phyloP scores from a whole-genome alignment of 2,797 vertebrate genomes.

The Hirundo rustica region DNA sequence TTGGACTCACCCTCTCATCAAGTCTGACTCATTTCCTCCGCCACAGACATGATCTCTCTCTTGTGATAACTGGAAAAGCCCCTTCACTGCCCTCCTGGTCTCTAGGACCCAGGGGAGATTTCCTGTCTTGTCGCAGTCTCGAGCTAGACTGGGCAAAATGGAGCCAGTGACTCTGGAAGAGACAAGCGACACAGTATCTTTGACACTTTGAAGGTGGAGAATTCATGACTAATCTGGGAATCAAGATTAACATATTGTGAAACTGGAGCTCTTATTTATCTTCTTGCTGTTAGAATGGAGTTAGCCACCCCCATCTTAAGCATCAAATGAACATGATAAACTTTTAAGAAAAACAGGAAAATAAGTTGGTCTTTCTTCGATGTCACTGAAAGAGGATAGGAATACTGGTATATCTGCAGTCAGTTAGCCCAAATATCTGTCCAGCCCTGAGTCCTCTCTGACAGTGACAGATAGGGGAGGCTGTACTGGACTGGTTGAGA shows the following conservation, averaged over 20 bases:
- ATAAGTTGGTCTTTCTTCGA: background rate
- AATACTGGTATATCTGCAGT: background rate
- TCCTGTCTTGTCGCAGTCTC: no score
- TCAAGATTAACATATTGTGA: fast-evolving
- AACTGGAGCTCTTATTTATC: background rate
- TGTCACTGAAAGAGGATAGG: background rate
- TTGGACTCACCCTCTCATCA: no score
- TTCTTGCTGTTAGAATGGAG: background rate
- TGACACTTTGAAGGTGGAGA: background rate
- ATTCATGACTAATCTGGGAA: background rate
- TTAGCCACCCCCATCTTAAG: background rate
- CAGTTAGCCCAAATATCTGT: no score
- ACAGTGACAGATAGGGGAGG: background rate
- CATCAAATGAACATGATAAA: background rate
- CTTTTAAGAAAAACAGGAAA: background rate
- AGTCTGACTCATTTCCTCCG: no score
- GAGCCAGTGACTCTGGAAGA: no score
- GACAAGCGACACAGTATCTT: no score
- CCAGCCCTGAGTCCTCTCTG: background rate
- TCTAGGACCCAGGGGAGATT: no score
- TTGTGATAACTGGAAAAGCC: no score
- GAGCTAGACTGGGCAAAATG: no score
- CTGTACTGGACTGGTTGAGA: background rate
- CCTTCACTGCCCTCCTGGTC: no score
- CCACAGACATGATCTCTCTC: no score